Conservation (phyloP, 2,113 vertebrate genomes). For the Rhynchopsitta pachyrhyncha region DNA sequence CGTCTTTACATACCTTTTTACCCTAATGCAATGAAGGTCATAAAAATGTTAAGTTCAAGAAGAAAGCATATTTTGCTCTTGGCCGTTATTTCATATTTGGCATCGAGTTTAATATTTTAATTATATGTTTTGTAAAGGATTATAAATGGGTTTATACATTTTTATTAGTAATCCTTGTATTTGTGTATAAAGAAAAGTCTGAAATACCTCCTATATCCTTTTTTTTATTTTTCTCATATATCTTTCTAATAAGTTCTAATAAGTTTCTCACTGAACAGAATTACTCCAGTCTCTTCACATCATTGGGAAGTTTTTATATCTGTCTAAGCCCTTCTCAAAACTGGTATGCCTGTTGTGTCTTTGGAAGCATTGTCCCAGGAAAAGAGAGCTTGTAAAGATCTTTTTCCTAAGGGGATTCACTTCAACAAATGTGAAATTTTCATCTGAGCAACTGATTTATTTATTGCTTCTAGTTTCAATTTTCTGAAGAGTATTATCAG, state of each 20-base stretch:
- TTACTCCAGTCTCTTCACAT: neutral
- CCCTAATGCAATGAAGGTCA: neutral
- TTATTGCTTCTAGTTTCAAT: neutral
- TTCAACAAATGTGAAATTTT: neutral
- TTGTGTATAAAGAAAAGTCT: neutral
- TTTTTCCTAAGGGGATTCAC: neutral
- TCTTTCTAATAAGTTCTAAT: neutral
- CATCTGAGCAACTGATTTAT: neutral
- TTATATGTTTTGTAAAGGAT: neutral
- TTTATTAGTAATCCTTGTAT: neutral
- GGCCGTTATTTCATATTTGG: neutral
- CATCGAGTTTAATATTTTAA: neutral
- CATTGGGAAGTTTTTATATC: neutral
- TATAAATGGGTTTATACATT: neutral
- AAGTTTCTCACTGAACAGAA: neutral
- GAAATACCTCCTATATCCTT: neutral
- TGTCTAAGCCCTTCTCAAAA: neutral
- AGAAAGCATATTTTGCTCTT: neutral
- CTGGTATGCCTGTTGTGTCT: neutral
- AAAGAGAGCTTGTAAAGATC: neutral
- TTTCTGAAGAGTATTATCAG: neutral
- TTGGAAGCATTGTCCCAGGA: neutral
- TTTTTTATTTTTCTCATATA: neutral
- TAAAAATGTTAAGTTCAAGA: neutral
- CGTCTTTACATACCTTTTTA: neutral